Percentiles rank a stretch among this genome's conserved stretches.
Evolutionary conservation across 2,113 vertebrate genomes (phyloP).

Genomic region (Anas platyrhynchos): DNA sequence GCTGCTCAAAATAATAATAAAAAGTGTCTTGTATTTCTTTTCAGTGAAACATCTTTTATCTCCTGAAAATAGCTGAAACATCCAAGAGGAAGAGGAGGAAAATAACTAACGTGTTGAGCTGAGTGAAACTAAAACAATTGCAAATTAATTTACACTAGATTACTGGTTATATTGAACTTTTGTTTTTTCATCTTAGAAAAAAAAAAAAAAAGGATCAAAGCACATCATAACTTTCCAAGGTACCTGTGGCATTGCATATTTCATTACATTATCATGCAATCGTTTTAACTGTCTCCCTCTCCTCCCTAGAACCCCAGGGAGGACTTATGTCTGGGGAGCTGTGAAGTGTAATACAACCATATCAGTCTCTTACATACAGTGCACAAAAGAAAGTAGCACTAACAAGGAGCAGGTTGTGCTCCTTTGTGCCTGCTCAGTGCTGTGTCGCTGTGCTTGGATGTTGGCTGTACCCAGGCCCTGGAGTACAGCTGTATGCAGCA

Average conservation of each 20-base stretch:
- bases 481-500: fast-evolving
- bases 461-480: background rate
- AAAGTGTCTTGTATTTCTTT: background rate
- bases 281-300: background rate
- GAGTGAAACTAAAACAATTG: conserved; percentile 17
- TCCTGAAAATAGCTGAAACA: conserved; percentile 14
- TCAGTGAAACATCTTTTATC: background rate
- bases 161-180: background rate
- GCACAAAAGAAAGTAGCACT: background rate
- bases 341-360: fast-evolving
- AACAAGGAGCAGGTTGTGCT: background rate
- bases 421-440: fast-evolving
- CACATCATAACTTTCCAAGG: background rate
- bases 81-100: background rate
- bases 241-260: background rate
- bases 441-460: too few relatives aligned
- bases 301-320: background rate
- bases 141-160: conserved; percentile 19
- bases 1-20: background rate
- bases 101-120: background rate
- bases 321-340: background rate
- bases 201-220: background rate
- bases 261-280: background rate
- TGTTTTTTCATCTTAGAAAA: background rate
- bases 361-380: fast-evolving